phyloP scores from a whole-genome alignment of 2,888 invertebrate genomes.

The Sussaba pulchella region DNA sequence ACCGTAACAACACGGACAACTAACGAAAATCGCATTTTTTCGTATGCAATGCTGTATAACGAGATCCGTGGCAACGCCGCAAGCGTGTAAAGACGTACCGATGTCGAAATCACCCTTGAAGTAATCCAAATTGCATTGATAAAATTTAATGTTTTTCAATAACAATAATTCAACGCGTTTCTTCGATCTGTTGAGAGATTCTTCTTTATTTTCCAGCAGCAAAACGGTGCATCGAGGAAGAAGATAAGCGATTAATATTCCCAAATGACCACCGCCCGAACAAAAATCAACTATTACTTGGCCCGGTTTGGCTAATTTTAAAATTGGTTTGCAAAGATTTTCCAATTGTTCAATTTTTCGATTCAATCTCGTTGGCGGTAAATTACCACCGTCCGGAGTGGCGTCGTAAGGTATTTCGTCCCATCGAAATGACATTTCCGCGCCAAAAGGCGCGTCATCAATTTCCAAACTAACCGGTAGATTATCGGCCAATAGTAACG shows the following conservation, averaged over 20 bases:
- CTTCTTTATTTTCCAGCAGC: constrained; percentile 96
- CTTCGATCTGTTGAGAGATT: constrained; percentile 91
- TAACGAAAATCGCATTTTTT: constrained; percentile 92
- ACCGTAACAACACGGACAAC: constrained; percentile 98
- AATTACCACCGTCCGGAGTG: constrained; percentile 91
- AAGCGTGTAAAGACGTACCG: constrained; percentile 96
- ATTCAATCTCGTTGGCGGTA: constrained; percentile 90
- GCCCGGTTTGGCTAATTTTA: constrained; percentile 88
- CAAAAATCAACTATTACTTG: constrained; percentile 96
- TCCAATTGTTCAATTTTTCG: constrained; percentile 95
- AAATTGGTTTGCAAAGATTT: constrained; percentile 91
- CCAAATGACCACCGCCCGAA: constrained; percentile 97
- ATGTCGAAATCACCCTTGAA: constrained; percentile 93
- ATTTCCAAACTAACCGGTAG: constrained; percentile 84
- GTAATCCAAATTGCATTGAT: constrained; percentile 96
- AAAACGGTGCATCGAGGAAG: constrained; percentile 92
- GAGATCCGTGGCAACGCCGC: constrained; percentile 97
- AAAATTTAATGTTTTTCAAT: constrained; percentile 91
- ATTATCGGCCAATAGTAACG: constrained; percentile 85
- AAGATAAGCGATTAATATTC: constrained; percentile 92
- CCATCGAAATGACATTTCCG: constrained; percentile 88
- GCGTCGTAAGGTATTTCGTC: constrained; percentile 89
- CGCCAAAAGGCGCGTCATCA: constrained; percentile 81
- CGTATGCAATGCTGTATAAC: constrained; percentile 93
- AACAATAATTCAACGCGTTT: constrained; percentile 88